phyloP scores from a whole-genome alignment of 2,797 vertebrate genomes.

The Lacerta agilis region DNA sequence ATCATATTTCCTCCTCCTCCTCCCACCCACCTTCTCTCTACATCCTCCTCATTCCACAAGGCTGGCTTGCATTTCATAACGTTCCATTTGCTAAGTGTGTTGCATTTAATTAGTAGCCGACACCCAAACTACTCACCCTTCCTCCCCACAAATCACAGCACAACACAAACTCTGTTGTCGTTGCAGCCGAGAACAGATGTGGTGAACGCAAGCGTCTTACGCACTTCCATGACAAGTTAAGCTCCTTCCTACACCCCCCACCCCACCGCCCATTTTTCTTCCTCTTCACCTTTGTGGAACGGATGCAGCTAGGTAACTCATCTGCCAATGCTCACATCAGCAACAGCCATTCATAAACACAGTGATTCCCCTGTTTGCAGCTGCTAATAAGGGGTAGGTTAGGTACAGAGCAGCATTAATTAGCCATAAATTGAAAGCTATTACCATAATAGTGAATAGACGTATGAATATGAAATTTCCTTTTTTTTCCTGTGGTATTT shows the following conservation, averaged over 20 bases:
- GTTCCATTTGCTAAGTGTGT: constrained; percentile 28
- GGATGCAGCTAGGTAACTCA: not conserved
- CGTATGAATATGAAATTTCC: constrained; percentile 55
- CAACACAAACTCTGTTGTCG: rapidly evolving
- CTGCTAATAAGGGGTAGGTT: constrained; percentile 63
- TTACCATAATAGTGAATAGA: constrained; percentile 74
- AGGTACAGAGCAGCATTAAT: constrained; percentile 66
- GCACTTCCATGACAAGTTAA: not conserved
- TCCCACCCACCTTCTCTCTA: constrained; percentile 12
- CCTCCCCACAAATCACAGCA: not conserved
- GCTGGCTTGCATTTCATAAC: constrained; percentile 57
- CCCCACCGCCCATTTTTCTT: not conserved
- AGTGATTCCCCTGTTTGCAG: constrained; percentile 26
- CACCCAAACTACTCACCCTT: constrained; percentile 13
- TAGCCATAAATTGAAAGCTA: constrained; percentile 74
- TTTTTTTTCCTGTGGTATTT: constrained; percentile 65
- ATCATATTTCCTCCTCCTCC: constrained; percentile 45
- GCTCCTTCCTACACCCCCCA: not conserved
- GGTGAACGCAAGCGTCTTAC: not conserved
- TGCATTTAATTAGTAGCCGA: constrained; percentile 28
- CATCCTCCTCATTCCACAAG: constrained; percentile 34
- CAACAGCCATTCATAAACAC: constrained; percentile 55
- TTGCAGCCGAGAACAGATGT: rapidly evolving
- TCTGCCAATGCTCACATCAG: rapidly evolving
- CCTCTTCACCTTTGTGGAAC: not conserved